These are phyloP conservation scores for Progne subis DNA, from an alignment of 2,113 vertebrate genomes.

Conservation along the genomic window DNA sequence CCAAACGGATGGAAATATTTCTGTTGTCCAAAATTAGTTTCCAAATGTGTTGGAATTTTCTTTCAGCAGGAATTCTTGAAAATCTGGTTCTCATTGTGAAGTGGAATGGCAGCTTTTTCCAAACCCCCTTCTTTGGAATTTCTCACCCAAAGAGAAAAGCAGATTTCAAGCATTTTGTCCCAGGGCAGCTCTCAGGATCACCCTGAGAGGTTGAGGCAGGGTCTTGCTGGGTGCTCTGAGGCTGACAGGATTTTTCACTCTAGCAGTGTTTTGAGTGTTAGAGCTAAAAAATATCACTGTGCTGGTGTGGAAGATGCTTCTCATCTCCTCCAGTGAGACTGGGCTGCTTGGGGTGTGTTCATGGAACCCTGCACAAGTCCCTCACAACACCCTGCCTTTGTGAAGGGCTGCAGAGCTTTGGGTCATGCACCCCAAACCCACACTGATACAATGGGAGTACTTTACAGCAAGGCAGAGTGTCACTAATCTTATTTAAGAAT, in stretches of 20 bases:
- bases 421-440: not conserved
- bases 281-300: not conserved
- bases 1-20: not conserved
- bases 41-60: slow-evolving; percentile 44
- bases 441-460: not conserved
- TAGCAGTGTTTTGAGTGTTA: not conserved
- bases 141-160: not conserved
- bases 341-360: not conserved
- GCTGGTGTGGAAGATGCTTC: not conserved
- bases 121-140: not conserved
- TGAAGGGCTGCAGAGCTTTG: not conserved
- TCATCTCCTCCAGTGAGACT: not conserved
- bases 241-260: not conserved
- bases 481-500: slow-evolving; percentile 30
- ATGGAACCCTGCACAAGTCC: not conserved
- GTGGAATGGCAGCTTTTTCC: not conserved
- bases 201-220: not conserved
- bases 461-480: not conserved
- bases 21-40: slow-evolving; percentile 46
- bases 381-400: not conserved
- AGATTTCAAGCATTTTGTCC: not conserved
- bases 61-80: slow-evolving; percentile 31
- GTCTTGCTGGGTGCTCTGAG: rapidly evolving
- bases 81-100: slow-evolving; percentile 56
- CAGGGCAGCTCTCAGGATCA: not conserved